A percentile compares a stretch with the other conserved stretches of the same genome.
Conservation (phyloP, 2,888 invertebrate genomes). For the Amphipoea lucens region DNA sequence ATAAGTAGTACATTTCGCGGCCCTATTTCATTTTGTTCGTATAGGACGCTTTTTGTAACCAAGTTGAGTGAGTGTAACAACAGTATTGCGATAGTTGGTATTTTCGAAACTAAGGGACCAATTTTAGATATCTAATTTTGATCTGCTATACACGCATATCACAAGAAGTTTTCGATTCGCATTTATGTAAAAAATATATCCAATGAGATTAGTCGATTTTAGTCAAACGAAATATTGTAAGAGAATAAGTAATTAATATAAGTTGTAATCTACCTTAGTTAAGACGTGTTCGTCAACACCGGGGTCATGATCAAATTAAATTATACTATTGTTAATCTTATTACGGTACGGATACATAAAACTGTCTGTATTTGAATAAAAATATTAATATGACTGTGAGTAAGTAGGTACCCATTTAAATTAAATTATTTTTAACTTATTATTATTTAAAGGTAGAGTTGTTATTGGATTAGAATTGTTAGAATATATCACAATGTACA, state of each 20-base stretch:
- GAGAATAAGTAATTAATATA: conserved; percentile 31
- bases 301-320: conserved; percentile 29
- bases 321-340: conserved; percentile 31
- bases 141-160: conserved; percentile 20
- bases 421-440: conserved; percentile 50
- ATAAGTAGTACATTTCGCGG: background rate
- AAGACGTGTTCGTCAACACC: conserved; percentile 9
- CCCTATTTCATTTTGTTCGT: conserved; percentile 6
- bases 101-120: conserved; percentile 46
- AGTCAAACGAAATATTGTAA: conserved; percentile 58
- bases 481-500: conserved; percentile 41
- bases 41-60: background rate
- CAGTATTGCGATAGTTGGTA: conserved; percentile 22
- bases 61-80: conserved; percentile 23
- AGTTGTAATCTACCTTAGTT: conserved; percentile 19
- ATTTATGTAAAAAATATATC: conserved; percentile 50
- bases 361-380: conserved; percentile 19
- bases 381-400: conserved; percentile 10
- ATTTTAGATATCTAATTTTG: conserved; percentile 18
- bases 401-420: conserved; percentile 1
- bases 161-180: conserved; percentile 37
- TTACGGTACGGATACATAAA: conserved; percentile 4
- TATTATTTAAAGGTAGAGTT: conserved; percentile 24
- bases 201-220: conserved; percentile 61
- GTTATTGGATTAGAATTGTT: conserved; percentile 41